Conservation (phyloP, 2,113 vertebrate species). For the Polyodon spathula region DNA sequence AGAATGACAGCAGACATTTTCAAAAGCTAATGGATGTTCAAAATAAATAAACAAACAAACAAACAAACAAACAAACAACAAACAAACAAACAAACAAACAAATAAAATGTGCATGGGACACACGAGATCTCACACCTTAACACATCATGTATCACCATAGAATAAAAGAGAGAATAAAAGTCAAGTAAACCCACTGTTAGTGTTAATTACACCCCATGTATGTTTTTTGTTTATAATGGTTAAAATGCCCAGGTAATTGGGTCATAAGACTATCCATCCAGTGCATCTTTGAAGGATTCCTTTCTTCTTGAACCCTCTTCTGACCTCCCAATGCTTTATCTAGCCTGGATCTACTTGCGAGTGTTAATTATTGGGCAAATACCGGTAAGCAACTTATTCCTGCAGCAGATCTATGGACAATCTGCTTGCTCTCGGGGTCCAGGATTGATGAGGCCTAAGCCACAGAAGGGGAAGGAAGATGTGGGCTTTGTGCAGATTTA, state of each 20-base stretch:
- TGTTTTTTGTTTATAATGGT: constrained; percentile 13
- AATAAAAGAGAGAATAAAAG: too few species aligned
- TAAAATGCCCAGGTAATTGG: constrained; percentile 4
- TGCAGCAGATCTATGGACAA: constrained; percentile 69
- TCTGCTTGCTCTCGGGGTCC: constrained; percentile 76
- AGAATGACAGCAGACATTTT: too few species aligned
- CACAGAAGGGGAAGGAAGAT: constrained; percentile 54
- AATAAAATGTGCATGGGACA: too few species aligned
- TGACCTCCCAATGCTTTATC: constrained; percentile 63
- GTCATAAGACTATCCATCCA: neutral
- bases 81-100: too few species aligned
- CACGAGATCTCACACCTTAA: too few species aligned
- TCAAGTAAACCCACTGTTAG: too few species aligned
- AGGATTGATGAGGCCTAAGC: constrained; percentile 60
- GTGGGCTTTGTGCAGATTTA: too few species aligned
- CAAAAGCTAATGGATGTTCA: too few species aligned
- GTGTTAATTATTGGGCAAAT: constrained; percentile 71
- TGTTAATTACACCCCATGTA: constrained; percentile 1
- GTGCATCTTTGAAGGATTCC: constrained; percentile 32
- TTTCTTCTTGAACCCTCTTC: constrained; percentile 41
- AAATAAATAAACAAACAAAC: too few species aligned
- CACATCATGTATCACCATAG: too few species aligned
- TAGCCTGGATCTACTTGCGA: constrained; percentile 55
- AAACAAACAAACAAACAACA: too few species aligned
- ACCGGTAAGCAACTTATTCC: constrained; percentile 77